A percentile compares a stretch with the other conserved stretches of the same genome.
Evolutionary conservation across 2,888 invertebrate genomes (phyloP).

Genomic region (Dysmachus trigonus): DNA sequence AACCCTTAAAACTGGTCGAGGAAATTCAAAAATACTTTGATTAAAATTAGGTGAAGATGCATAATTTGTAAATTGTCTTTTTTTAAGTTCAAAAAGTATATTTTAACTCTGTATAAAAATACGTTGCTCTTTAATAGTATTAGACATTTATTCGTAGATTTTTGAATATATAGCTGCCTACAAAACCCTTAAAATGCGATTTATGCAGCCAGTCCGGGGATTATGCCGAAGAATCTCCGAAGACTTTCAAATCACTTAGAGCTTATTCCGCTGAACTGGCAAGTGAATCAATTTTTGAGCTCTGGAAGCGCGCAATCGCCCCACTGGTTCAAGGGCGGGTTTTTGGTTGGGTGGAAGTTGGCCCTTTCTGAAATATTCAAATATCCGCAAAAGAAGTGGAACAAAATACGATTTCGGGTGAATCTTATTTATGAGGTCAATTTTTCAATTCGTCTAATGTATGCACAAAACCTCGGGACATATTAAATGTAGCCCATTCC

Average conservation of each 20-base stretch:
- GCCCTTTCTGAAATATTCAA: constrained; percentile 44
- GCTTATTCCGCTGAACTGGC: background rate
- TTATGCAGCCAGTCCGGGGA: background rate
- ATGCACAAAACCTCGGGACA: constrained; percentile 45
- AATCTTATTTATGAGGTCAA: constrained; percentile 49
- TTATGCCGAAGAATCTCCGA: background rate
- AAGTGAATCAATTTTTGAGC: constrained; percentile 22
- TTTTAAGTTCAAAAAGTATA: no score
- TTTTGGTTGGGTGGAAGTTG: background rate
- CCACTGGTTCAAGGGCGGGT: background rate
- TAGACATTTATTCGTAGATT: no score
- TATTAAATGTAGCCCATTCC: constrained; percentile 42
- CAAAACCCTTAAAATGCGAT: no score
- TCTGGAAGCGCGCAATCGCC: background rate
- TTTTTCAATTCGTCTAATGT: constrained; percentile 48
- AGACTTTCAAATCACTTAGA: constrained; percentile 20
- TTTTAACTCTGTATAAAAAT: no score
- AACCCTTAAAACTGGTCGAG: no score
- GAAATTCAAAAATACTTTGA: no score
- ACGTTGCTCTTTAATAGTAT: no score
- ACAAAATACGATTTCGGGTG: constrained; percentile 47
- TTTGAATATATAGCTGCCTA: no score
- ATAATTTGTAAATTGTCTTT: no score
- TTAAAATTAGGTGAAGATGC: no score
- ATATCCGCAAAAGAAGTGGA: constrained; percentile 43